Conservation (phyloP, 2,113 vertebrate species). For the Anas platyrhynchos region DNA sequence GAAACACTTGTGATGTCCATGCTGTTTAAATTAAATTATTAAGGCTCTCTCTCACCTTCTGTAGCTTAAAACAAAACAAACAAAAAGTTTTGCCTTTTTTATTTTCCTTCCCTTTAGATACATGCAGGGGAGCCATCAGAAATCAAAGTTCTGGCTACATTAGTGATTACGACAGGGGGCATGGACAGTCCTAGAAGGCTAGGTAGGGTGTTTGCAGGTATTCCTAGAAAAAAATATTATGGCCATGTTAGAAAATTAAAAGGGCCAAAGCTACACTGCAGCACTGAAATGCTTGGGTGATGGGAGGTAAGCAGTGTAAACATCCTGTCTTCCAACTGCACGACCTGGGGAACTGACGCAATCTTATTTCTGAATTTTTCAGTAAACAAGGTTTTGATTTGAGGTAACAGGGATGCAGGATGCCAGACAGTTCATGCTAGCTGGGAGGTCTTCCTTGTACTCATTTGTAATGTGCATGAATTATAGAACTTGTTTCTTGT, state of each 20-base stretch:
- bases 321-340: too few relatives aligned
- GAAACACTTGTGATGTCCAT: too few relatives aligned
- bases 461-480: neutral
- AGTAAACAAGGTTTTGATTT: neutral
- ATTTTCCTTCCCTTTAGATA: neutral
- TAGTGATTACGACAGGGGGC: neutral
- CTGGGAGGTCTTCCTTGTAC: neutral
- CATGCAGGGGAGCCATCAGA: accelerated
- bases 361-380: neutral
- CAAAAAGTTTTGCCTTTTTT: neutral
- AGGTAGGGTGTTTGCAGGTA: accelerated
- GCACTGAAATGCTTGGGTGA: accelerated
- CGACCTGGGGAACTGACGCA: neutral
- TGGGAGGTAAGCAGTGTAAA: neutral
- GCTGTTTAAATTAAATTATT: neutral
- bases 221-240: accelerated
- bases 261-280: neutral
- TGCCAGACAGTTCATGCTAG: neutral
- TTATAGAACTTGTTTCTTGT: neutral
- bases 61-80: too few relatives aligned
- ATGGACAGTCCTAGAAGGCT: neutral
- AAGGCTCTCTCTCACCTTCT: neutral
- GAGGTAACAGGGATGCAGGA: neutral
- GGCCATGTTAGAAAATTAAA: accelerated
- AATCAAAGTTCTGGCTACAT: accelerated